These are phyloP conservation scores for Aricia artaxerxes DNA, from an alignment of 2,888 invertebrate species.

Conservation along the genomic window DNA sequence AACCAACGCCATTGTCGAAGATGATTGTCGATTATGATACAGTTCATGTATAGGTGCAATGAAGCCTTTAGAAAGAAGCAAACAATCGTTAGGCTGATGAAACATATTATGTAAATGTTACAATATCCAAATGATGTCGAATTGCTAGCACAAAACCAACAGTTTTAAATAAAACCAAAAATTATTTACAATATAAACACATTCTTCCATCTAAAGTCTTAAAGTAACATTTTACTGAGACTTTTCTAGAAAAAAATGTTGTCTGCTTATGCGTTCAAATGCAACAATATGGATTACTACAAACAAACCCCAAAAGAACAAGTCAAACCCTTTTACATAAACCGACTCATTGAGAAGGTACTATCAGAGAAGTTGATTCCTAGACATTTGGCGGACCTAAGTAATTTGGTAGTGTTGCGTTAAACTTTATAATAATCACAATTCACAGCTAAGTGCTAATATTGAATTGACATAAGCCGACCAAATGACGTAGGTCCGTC, in stretches of 20 bases:
- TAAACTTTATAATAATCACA: too few species aligned
- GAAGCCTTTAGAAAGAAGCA: conserved; percentile 64
- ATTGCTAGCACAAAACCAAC: conserved; percentile 19
- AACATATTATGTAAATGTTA: conserved; percentile 25
- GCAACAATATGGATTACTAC: background rate
- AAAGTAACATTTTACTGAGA: background rate
- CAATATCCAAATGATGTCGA: background rate
- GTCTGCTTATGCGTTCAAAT: background rate
- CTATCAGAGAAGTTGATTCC: too few species aligned
- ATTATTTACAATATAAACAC: conserved; percentile 19
- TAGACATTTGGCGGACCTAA: too few species aligned
- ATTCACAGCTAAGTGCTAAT: too few species aligned
- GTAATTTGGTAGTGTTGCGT: too few species aligned
- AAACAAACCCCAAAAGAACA: background rate
- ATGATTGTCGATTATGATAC: conserved; percentile 24
- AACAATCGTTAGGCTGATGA: conserved; percentile 52
- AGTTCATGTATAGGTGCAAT: conserved; percentile 50
- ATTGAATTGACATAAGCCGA: too few species aligned
- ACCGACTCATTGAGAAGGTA: background rate
- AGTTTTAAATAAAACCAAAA: background rate
- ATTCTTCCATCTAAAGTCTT: background rate
- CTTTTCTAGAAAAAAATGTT: background rate
- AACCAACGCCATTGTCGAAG: conserved; percentile 6
- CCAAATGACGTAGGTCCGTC: too few species aligned
- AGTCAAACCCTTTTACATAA: background rate